Base-by-base conservation (phyloP, 2,113 vertebrate species). In the western clawed frog (Xenopus tropicalis) region DNA sequence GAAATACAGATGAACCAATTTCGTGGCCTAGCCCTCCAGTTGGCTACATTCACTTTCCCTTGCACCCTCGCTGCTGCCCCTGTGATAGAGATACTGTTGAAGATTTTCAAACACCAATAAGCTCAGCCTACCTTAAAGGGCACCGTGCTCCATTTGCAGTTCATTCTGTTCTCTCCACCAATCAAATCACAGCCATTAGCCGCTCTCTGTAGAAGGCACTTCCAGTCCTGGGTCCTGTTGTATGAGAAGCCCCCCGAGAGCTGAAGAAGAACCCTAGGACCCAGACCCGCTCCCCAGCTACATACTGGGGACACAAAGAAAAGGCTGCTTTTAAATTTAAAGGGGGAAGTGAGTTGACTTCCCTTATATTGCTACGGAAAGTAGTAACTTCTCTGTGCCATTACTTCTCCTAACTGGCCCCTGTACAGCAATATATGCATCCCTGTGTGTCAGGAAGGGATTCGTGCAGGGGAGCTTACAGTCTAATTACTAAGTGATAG, bases 271-370 rank as follows among this genome's bases (percentile, higher is more conserved):
- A 57, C 42, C 58, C 37, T 21, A 42, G 37, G 72, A 43, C 57
- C 66, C 66, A 23, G 44, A 13, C 58, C 24, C 19, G 44, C 44
- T 52, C 56, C 21, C 56, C 65, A 52, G 65, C 58, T 69, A 29
- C 72, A 54, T 75, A 58, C 67, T 48, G 24, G 66, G 46, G 66
- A 69, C 24, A 43, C 58, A 24, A 21, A 16, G 43, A 22, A 68
- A 61, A 61, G 21, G 13, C 48, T 68, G 25, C 44, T 13, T 57
- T 66, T 66, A 63, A 43, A 73, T 69, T 75, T 42, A 48, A 75
- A 75, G 44, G 66, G 71, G 72, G 72, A 75, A 75, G 72, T 74
- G 57, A 54, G 46, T 8, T 14, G 64, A 75, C 57, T 75, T 75
- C 66, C 58, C 52, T 68, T 69, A 69, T 62, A 62, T 16, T 16